Conservation (phyloP, 2,888 invertebrate genomes). For the Luperina nickerlii region DNA sequence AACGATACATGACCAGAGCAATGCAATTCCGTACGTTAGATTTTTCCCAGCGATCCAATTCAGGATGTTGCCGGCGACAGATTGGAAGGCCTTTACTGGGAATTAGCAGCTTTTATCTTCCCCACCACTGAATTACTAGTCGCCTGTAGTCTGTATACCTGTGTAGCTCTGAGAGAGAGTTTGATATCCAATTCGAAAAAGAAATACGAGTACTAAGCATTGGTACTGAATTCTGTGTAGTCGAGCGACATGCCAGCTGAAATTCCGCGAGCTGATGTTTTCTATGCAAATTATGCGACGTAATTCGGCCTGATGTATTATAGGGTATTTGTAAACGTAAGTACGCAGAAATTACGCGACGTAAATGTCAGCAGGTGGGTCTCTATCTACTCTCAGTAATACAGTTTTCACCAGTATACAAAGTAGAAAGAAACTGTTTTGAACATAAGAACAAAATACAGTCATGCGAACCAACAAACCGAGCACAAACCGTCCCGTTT, state of each 20-base stretch:
- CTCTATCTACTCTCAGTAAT: not conserved
- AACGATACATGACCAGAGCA: conserved; percentile 20
- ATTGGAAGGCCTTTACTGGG: conserved; percentile 54
- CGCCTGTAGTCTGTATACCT: conserved; percentile 5
- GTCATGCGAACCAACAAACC: conserved; percentile 42
- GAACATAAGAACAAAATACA: conserved; percentile 16
- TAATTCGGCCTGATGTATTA: not conserved
- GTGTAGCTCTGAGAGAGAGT: not conserved
- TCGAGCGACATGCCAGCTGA: not conserved
- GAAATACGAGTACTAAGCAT: not conserved
- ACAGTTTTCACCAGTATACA: not conserved
- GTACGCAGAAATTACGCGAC: not conserved
- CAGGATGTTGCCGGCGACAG: conserved; percentile 30
- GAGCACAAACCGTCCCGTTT: conserved; percentile 35
- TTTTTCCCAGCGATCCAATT: conserved; percentile 50
- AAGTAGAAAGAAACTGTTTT: conserved; percentile 15
- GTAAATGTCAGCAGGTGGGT: not conserved
- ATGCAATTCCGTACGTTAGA: conserved; percentile 45
- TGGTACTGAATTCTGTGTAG: not conserved
- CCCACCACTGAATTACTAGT: conserved; percentile 45
- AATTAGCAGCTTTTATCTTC: conserved; percentile 45
- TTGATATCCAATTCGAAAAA: conserved; percentile 27
- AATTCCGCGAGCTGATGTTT: not conserved
- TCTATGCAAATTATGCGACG: not conserved
- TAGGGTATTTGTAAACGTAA: not conserved